Evolutionary conservation across 1,140 invertebrate species (phyloP).

Genomic region (Drosophila gunungcola): DNA sequence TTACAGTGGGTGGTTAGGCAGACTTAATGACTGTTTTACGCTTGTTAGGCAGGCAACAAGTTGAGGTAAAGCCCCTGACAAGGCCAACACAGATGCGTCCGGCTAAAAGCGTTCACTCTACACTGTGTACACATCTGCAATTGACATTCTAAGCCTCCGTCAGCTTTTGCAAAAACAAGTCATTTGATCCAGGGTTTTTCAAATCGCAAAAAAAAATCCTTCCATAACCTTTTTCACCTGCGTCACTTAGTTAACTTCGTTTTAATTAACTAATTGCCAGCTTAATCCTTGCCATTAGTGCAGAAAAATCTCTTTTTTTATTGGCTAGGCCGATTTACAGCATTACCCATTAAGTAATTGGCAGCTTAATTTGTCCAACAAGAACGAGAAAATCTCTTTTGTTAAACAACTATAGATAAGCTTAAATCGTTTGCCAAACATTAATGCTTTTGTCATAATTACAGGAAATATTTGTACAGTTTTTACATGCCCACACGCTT

Average conservation of each 20-base stretch:
- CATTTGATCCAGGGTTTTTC: constrained; percentile 10
- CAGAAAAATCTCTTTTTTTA: neutral
- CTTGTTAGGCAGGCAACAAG: constrained; percentile 32
- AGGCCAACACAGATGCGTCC: constrained; percentile 20
- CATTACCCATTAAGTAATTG: neutral
- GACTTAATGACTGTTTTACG: constrained; percentile 22
- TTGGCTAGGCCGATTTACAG: too few relatives aligned
- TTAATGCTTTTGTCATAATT: neutral
- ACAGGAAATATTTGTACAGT: neutral
- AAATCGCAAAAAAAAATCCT: constrained; percentile 35
- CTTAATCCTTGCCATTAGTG: neutral
- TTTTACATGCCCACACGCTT: neutral
- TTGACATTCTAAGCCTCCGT: constrained; percentile 43
- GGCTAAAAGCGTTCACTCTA: constrained; percentile 7
- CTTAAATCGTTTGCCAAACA: neutral
- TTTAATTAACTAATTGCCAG: constrained; percentile 4
- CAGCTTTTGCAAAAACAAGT: constrained; percentile 12
- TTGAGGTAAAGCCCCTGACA: constrained; percentile 14
- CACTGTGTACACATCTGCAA: constrained; percentile 26
- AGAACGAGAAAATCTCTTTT: neutral
- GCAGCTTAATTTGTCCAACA: neutral
- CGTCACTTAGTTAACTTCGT: neutral
- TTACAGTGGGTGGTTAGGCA: constrained; percentile 5
- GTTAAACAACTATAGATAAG: neutral
- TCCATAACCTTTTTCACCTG: constrained; percentile 21